phyloP scores from a whole-genome alignment of 2,113 vertebrate species.

The Mustelus asterias region DNA sequence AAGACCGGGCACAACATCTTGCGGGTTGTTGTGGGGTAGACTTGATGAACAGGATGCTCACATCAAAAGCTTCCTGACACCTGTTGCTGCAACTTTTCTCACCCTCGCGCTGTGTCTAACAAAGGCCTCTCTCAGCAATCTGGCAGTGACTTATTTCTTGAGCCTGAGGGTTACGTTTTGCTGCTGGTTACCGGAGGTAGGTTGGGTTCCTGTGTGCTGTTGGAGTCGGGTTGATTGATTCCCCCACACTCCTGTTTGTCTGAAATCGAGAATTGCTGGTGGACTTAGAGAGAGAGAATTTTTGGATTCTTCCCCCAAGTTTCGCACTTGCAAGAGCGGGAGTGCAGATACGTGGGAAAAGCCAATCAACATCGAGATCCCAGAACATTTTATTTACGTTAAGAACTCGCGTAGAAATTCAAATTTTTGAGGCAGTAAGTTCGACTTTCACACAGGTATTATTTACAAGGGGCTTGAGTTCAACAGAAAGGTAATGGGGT shows the following conservation, averaged over 20 bases:
- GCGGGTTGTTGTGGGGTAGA: neutral
- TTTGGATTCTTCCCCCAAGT: neutral
- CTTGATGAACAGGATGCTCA: neutral
- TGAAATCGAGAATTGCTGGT: neutral
- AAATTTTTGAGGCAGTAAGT: too few relatives aligned
- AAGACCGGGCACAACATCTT: neutral
- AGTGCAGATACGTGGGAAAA: neutral
- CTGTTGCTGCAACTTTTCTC: neutral
- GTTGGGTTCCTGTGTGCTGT: neutral
- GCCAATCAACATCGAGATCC: neutral
- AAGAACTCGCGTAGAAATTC: too few relatives aligned
- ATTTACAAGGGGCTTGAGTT: too few relatives aligned
- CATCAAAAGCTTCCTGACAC: neutral
- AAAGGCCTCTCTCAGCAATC: neutral
- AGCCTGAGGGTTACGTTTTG: neutral
- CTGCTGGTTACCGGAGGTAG: neutral
- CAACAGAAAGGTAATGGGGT: too few relatives aligned
- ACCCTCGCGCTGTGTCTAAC: neutral
- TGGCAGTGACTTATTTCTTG: neutral
- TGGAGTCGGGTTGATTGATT: neutral
- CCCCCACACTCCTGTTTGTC: neutral
- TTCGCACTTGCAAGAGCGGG: neutral
- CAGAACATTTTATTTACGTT: neutral
- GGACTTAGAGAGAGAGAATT: neutral
- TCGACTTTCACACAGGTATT: too few relatives aligned